These are phyloP conservation scores for Petrocephalus microphthalmus DNA, from an alignment of 2,113 vertebrate species.

Conservation along the genomic window DNA sequence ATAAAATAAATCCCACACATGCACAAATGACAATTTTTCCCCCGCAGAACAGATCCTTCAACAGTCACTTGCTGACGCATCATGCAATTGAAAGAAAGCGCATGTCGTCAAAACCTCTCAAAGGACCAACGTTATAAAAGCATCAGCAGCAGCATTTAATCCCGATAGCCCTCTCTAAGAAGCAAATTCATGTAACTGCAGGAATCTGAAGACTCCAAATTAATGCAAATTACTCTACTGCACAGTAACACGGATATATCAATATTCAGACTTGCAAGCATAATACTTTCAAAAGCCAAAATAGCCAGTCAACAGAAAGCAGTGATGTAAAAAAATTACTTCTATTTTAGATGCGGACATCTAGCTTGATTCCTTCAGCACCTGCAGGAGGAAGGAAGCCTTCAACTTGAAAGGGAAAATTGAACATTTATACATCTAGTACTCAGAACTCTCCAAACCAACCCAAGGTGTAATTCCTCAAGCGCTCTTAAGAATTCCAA, in stretches of 20 bases:
- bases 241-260: not conserved
- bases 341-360: not conserved
- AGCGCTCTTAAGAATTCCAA: not conserved
- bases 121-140: not conserved
- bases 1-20: not conserved
- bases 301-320: not conserved
- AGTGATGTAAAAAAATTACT: not conserved
- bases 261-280: not conserved
- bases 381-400: not conserved
- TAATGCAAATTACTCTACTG: not conserved
- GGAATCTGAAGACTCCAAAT: not conserved
- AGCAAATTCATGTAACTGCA: not conserved
- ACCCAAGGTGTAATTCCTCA: not conserved
- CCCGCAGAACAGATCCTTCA: not conserved
- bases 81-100: not conserved
- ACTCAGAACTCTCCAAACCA: not conserved
- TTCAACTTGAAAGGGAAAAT: not conserved
- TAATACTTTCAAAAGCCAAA: not conserved
- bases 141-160: not conserved
- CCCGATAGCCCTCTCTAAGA: not conserved
- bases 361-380: not conserved
- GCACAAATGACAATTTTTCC: not conserved
- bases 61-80: not conserved
- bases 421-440: not conserved
- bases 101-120: not conserved